Evolutionary conservation across 2,888 invertebrate genomes (phyloP).

Genomic region (Drosophila greeni): DNA sequence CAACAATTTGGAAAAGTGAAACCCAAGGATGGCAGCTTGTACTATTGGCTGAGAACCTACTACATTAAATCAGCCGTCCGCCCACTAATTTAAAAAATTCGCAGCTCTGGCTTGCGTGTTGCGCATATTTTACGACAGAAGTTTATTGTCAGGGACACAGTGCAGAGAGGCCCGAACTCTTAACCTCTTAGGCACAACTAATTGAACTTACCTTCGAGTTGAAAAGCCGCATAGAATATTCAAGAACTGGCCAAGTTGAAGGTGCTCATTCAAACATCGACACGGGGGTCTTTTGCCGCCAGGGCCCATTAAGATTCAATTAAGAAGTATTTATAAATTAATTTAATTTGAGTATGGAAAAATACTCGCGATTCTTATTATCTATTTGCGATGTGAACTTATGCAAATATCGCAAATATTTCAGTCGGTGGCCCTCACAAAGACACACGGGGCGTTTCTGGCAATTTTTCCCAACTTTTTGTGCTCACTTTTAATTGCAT

Average conservation of each 20-base stretch:
- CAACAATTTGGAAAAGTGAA: conserved; percentile 13
- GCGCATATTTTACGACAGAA: conserved; percentile 61
- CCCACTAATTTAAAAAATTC: conserved; percentile 13
- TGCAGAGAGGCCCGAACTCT: conserved; percentile 27
- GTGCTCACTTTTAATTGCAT: conserved; percentile 58
- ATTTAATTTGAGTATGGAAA: conserved; percentile 58
- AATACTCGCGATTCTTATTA: conserved; percentile 39
- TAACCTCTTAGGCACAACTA: conserved; percentile 29
- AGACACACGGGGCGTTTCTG: conserved; percentile 51
- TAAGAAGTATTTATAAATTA: conserved; percentile 66
- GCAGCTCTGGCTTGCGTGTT: conserved; percentile 51
- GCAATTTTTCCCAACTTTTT: conserved; percentile 31
- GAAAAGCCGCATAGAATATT: conserved; percentile 48
- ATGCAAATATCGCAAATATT: conserved; percentile 54
- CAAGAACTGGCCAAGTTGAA: conserved; percentile 40
- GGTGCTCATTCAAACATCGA: conserved; percentile 49
- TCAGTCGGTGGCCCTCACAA: conserved; percentile 51
- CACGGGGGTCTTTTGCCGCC: conserved; percentile 35
- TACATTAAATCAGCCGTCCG: conserved; percentile 22
- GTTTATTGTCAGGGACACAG: conserved; percentile 51
- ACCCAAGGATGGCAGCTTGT: conserved; percentile 16
- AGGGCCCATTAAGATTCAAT: conserved; percentile 57
- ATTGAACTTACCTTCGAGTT: conserved; percentile 65
- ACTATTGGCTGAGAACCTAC: conserved; percentile 25
- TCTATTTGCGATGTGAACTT: conserved; percentile 63